Evolutionary conservation across 2,113 vertebrate genomes (phyloP).

Genomic region (Menura novaehollandiae): DNA sequence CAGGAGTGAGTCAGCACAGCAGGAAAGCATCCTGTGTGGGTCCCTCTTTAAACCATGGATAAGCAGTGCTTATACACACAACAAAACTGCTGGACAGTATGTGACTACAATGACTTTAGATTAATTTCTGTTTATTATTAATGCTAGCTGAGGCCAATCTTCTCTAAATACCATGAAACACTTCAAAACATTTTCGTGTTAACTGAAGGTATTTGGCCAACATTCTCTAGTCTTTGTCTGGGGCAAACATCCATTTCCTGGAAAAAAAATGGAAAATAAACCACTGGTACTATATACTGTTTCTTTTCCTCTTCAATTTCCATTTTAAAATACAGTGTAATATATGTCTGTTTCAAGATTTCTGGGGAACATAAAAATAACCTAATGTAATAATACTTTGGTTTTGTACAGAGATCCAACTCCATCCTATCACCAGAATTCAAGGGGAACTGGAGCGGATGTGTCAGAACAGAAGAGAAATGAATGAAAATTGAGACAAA

Average conservation of each 20-base stretch:
- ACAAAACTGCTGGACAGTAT: background rate
- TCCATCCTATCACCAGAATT: background rate
- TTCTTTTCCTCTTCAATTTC: background rate
- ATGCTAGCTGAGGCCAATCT: background rate
- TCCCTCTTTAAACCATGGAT: background rate
- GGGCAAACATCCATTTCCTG: background rate
- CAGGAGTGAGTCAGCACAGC: background rate
- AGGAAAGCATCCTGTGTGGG: background rate
- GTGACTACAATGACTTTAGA: background rate
- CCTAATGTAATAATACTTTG: background rate
- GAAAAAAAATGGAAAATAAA: background rate
- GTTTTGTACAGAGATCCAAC: background rate
- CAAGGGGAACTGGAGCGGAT: background rate
- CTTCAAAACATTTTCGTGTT: background rate
- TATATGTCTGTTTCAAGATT: background rate
- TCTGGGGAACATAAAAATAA: constrained; percentile 9
- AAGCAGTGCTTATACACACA: background rate
- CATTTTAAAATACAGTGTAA: background rate
- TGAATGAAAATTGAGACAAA: background rate
- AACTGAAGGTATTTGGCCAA: background rate
- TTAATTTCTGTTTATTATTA: background rate
- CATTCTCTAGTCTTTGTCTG: background rate
- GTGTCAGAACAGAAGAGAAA: constrained; percentile 2
- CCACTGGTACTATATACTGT: background rate
- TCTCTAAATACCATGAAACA: background rate